Base-by-base conservation (phyloP, 2,888 invertebrate genomes). In the Drosophila incognita region DNA sequence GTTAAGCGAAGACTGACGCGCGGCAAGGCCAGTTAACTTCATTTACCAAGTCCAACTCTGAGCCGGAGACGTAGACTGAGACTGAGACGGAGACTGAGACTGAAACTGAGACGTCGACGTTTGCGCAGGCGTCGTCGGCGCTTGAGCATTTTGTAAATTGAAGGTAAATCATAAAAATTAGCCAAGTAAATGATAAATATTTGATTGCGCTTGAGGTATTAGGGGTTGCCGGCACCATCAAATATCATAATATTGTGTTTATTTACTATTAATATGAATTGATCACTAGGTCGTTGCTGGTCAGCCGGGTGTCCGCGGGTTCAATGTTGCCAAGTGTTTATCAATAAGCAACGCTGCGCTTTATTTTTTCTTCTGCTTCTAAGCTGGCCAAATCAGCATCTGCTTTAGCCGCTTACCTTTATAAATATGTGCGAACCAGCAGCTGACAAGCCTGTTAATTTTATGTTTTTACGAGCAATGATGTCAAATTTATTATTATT, bases 401-500 rank as follows among this genome's bases (percentile, higher is more conserved):
- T 62, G 29, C 42, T 48, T 46, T 61, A 68, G 67, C 46, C 54
- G 81, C 54, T 89, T 88, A 88, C 84, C 76, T 69, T 63, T 76
- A 65, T 52, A 68, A 80, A 66, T 27, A 36, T 24, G 27, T 54
- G 27, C 36, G 24, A 24, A n/a, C 18, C 64, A 60, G 65, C 51
- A 42, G 18, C 24, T 58, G 53, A 27, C 62, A 57, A 56, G 49
- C 21, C 36, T 49, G 42, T 38, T 77, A 40, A 72, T 63, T 89
- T 80, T 89, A 83, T 89, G 89, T 74, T 84, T 51, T 80, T 75
- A 86, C 73, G 81, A 73, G 74, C 74, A 82, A 87, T 85, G 89
- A 85, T 85, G 85, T 85, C 85, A 85, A 85, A 81, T 81, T 90
- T 90, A 85, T 85, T 87, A 90, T 90, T 90, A 83, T 73, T 72